Conservation (phyloP, 2,888 invertebrate species). For the Zaprionus obscuricornis region DNA sequence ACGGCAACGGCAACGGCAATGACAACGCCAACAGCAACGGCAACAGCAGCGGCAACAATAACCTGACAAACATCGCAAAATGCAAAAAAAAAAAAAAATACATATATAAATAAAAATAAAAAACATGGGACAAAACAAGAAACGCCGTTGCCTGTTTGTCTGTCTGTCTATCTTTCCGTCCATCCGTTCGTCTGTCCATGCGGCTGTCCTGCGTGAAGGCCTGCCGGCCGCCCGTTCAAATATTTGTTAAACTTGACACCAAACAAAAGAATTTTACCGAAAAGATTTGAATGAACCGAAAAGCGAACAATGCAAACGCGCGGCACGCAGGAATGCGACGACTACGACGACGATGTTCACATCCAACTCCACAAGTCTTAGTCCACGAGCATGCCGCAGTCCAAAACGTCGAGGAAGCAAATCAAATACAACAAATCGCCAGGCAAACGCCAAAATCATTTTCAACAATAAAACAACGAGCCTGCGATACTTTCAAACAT, state of each 20-base stretch:
- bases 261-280: conserved; percentile 81
- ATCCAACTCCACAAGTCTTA: conserved; percentile 16
- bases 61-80: conserved; percentile 56
- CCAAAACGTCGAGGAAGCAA: conserved; percentile 64
- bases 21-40: neutral
- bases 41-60: conserved; percentile 35
- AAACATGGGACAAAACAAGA: conserved; percentile 69
- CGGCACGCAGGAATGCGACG: conserved; percentile 62
- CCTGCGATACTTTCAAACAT: neutral
- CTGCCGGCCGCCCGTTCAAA: conserved; percentile 63
- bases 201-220: too few relatives aligned
- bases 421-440: conserved; percentile 75
- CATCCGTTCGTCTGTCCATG: too few relatives aligned
- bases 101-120: too few relatives aligned
- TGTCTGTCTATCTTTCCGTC: too few relatives aligned
- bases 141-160: conserved; percentile 41
- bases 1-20: conserved; percentile 14
- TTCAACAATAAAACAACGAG: conserved; percentile 58
- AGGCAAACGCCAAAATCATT: conserved; percentile 69
- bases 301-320: conserved; percentile 72
- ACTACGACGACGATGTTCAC: neutral
- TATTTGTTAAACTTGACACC: conserved; percentile 82
- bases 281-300: conserved; percentile 73
- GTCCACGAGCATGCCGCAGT: conserved; percentile 24
- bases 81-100: too few relatives aligned